These are phyloP conservation scores for Pinctada fucata DNA, from an alignment of 2,888 invertebrate species.

Conservation along the genomic window DNA sequence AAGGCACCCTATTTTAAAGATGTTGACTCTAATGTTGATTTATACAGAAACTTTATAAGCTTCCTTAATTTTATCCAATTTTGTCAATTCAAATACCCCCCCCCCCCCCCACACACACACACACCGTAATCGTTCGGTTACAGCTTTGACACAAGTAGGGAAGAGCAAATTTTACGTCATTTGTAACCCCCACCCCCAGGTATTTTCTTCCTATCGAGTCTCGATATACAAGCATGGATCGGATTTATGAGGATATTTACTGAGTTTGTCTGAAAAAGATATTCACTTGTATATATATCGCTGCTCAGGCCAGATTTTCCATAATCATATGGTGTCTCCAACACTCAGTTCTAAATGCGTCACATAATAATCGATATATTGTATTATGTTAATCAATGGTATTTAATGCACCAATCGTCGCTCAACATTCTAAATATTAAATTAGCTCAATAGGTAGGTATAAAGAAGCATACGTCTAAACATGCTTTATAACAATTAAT, in stretches of 20 bases:
- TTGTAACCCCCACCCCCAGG: not conserved
- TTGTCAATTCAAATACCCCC: too few species aligned
- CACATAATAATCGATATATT: not conserved
- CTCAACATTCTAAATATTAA: not conserved
- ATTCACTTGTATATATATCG: not conserved
- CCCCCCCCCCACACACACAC: too few species aligned
- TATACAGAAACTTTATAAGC: too few species aligned
- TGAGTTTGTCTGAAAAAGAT: not conserved
- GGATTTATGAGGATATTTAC: too few species aligned
- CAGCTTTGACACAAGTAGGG: too few species aligned
- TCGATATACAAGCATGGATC: not conserved
- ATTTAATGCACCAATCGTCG: not conserved
- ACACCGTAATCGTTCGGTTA: too few species aligned
- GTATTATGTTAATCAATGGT: not conserved
- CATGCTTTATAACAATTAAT: conserved; percentile 10
- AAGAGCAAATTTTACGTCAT: not conserved
- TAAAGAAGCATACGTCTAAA: conserved; percentile 6
- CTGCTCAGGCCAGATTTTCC: not conserved
- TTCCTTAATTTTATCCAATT: too few species aligned
- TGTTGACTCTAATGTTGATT: too few species aligned
- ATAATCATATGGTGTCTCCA: not conserved
- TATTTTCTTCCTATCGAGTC: not conserved
- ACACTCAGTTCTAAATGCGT: not conserved
- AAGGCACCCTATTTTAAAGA: too few species aligned
- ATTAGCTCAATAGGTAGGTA: not conserved